Conservation (phyloP, 2,888 invertebrate genomes). For the Morpho achilles region DNA sequence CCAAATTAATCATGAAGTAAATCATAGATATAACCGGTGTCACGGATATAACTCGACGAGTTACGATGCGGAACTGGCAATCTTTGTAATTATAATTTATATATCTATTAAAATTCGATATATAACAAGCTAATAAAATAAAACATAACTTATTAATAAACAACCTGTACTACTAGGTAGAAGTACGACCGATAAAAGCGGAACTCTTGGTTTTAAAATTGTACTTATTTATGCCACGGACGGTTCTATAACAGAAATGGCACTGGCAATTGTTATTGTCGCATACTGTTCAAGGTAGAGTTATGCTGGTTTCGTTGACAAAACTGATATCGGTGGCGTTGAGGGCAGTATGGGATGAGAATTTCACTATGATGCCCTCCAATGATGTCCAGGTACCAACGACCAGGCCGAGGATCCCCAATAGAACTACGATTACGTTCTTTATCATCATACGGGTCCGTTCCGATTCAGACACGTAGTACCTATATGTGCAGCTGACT, state of each 20-base stretch:
- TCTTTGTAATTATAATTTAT: no score
- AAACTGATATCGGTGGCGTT: slow-evolving; percentile 29
- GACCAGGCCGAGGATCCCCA: slow-evolving; percentile 83
- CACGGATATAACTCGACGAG: no score
- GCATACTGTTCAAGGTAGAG: slow-evolving; percentile 20
- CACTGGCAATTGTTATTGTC: slow-evolving; percentile 34
- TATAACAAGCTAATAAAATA: no score
- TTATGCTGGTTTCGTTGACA: slow-evolving; percentile 30
- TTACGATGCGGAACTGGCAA: no score
- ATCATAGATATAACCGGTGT: no score
- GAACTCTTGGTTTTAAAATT: slow-evolving; percentile 9
- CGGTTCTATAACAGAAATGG: slow-evolving; percentile 38
- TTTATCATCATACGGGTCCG: slow-evolving; percentile 80
- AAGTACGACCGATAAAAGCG: no score
- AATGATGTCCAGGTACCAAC: slow-evolving; percentile 86
- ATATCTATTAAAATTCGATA: no score
- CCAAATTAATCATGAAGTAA: no score
- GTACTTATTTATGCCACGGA: slow-evolving; percentile 39
- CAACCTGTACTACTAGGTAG: no score
- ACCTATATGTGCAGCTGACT: slow-evolving; percentile 91
- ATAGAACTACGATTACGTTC: slow-evolving; percentile 81
- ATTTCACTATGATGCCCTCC: slow-evolving; percentile 80
- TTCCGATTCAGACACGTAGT: slow-evolving; percentile 75
- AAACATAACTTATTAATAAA: no score
- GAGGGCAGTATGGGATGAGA: slow-evolving; percentile 43